Evolutionary conservation across 64 coral and sea anemone genomes (phyloP), one percentile per base, ranked within the genome.

Genomic region (Acropora tenuis): DNA sequence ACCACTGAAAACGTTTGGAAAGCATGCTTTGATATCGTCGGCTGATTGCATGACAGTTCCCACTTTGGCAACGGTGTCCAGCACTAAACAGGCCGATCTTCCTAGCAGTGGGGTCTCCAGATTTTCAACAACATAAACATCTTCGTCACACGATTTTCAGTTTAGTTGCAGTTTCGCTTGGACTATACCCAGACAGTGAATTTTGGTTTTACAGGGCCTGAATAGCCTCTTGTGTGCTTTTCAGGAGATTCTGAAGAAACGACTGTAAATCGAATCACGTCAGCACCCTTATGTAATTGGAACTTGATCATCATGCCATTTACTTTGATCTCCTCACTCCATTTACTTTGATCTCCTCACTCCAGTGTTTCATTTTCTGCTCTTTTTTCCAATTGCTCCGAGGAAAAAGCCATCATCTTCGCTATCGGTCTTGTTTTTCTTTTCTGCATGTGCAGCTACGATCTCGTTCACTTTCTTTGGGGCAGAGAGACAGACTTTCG

Each of bases 1-100:
- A 10, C 92, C 92, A 43, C 50, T 82, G 30, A 93, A 93, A 45
- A 93, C 80, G 19, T 88, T 88, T 15, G 86, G 86, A 76, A 74
- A 83, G 45, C 72, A 47, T 43, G 48, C 67, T 20, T 88, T 50
- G 4, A 81, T 50, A 48, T 18, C 52, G 47, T 89, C 49, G 1
- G 18, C 67, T 58, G 19, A 74, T 12, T 69, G 69, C 49, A 49
- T 74, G 4, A 93, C 86, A 74, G 77, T 78, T 52, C 72, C 57
- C n/a, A 93, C 61, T 93, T 52, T 83, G 47, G 92, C 69, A 47
- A 89, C 74, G 49, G 73, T 41, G 11, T 74, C 73, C 44, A 93
- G 73, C 13, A 60, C 84, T 79, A 77, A 43, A 45, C 58, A 82
- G 16, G 92, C 68, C 8, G 75, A 45, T 59, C 85, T 88, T 69